Evolutionary conservation across 2,797 vertebrate species (phyloP).

Genomic region (Hylomyscus alleni): DNA sequence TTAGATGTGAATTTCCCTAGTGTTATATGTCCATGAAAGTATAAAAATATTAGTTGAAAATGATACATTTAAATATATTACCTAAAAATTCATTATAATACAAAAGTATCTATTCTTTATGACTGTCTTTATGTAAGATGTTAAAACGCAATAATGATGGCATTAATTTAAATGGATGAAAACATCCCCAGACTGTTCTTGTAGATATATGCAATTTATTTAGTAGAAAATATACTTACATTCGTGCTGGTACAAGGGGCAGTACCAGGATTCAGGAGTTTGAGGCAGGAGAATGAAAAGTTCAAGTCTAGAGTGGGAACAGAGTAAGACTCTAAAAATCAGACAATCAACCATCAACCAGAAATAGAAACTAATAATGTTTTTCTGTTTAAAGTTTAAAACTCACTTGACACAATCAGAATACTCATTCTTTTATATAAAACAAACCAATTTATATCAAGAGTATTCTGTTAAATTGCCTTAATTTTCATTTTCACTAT

Average conservation of each 20-base stretch:
- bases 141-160: neutral
- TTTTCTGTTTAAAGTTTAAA: slow-evolving; percentile 28
- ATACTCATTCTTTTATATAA: neutral
- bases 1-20: neutral
- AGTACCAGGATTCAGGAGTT: no score
- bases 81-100: neutral
- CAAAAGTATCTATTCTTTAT: neutral
- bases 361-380: neutral
- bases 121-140: neutral
- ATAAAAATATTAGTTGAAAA: slow-evolving; percentile 22
- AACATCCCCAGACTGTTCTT: neutral
- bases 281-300: neutral
- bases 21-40: neutral
- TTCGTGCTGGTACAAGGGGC: neutral
- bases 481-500: slow-evolving; percentile 37
- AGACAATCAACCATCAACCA: neutral
- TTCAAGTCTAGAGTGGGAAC: neutral
- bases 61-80: neutral
- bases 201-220: neutral
- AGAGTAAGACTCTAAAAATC: neutral
- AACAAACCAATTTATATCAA: neutral
- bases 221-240: neutral
- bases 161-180: neutral
- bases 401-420: neutral
- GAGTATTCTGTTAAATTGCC: neutral